These are phyloP conservation scores for Propithecus perrieri DNA, from an alignment of 2,797 vertebrate genomes.

Conservation along the genomic window DNA sequence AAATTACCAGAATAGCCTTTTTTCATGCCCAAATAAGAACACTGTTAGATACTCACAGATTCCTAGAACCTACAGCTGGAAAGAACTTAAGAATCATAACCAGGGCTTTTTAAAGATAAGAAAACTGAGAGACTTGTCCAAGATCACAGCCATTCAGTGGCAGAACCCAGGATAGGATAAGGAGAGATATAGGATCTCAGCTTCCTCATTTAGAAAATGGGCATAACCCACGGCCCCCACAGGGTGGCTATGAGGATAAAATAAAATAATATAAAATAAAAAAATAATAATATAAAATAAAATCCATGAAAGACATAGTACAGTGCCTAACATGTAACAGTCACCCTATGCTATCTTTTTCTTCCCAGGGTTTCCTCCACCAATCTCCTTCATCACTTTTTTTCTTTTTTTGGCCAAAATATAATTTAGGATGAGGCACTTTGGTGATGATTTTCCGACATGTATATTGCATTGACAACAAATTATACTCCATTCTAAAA, in stretches of 20 bases:
- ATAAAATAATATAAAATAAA: neutral
- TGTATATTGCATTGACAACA: neutral
- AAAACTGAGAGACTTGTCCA: constrained; percentile 26
- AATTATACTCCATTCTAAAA: neutral
- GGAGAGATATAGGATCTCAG: neutral
- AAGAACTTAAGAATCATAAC: constrained; percentile 17
- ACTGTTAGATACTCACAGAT: constrained; percentile 50
- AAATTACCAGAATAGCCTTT: constrained; percentile 16
- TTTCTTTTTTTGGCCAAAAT: neutral
- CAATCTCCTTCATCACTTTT: neutral
- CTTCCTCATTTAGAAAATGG: constrained; percentile 29
- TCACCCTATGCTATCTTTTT: neutral
- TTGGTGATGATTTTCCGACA: neutral
- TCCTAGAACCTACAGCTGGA: neutral
- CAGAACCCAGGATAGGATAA: neutral
- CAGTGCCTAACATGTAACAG: neutral
- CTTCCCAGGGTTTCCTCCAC: neutral
- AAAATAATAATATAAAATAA: neutral
- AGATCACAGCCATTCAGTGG: neutral
- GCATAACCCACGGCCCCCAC: neutral
- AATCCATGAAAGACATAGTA: neutral
- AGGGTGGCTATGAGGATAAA: neutral
- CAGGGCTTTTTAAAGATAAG: neutral
- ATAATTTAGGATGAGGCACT: neutral
- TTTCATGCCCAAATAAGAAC: neutral